Conservation (phyloP, 2,888 invertebrate genomes). For the Epinotia bilunana region DNA sequence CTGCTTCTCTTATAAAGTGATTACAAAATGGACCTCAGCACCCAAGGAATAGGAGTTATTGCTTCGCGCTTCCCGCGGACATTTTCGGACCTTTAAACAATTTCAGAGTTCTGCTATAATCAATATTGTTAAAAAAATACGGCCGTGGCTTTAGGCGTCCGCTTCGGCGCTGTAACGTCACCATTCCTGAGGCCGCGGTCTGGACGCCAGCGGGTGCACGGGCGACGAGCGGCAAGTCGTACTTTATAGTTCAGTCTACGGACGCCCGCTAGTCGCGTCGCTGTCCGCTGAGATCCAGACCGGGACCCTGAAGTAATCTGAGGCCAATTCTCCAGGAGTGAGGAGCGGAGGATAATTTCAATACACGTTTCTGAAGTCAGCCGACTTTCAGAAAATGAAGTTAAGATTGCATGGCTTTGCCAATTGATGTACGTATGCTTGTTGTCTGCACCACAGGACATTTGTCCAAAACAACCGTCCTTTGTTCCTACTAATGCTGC, state of each 20-base stretch:
- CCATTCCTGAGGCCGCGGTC: background rate
- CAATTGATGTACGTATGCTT: too few species aligned
- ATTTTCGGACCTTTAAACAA: conserved; percentile 80
- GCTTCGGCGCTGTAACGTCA: conserved; percentile 59
- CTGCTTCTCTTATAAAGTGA: conserved; percentile 12
- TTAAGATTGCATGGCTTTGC: too few species aligned
- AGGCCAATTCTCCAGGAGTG: background rate
- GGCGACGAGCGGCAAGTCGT: too few species aligned
- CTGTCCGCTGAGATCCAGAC: too few species aligned
- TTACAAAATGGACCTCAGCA: conserved; percentile 9
- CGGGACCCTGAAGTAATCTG: background rate
- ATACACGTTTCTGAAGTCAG: background rate
- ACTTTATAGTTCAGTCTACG: too few species aligned
- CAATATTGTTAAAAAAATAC: conserved; percentile 70
- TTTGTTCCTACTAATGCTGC: too few species aligned
- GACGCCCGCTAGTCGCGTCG: too few species aligned
- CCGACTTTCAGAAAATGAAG: background rate
- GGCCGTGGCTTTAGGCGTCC: conserved; percentile 80
- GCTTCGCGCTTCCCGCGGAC: conserved; percentile 67
- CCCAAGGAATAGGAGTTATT: background rate
- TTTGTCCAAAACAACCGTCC: too few species aligned
- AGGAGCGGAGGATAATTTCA: background rate
- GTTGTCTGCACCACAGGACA: too few species aligned
- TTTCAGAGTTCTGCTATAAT: conserved; percentile 80
- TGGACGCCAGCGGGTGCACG: too few species aligned